Evolutionary conservation across 2,888 invertebrate genomes (phyloP), one percentile per base, ranked within the genome.

Genomic region (Limnephilus lunatus): DNA sequence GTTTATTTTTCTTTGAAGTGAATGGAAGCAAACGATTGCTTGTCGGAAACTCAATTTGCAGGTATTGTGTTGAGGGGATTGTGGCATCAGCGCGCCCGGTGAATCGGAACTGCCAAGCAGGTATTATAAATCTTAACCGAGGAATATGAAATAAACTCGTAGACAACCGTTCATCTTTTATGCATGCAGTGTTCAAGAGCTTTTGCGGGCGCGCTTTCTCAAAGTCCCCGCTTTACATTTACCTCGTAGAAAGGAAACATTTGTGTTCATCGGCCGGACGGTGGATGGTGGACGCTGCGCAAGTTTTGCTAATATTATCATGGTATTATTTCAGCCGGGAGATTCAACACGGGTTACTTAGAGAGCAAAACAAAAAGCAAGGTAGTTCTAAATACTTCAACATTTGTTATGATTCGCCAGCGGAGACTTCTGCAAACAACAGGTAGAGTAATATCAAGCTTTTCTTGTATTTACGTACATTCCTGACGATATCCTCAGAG

Each of bases 131-230:
- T 83, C 32, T 83, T 83, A 68, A 19, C 83, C 83, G 32, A 5
- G 35, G 32, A 83, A 83, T 83, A 83, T 32, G 83, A 39, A 83
- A 35, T 83, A 35, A 83, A 83, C 35, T 83, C 25, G 83, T 35
- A 83, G 83, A 83, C 83, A 83, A 83, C 35, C 83, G 25, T 83
- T 83, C 35, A 35, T 83, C 35, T 35, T 83, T 83, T 83, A 83
- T 83, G 83, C 83, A 83, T 83, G 83, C 83, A 35, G n/a, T 39
- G 83, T 39, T 83, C 35, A 83, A 19, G 25, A n/a, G 83, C 35
- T 83, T 32, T 83, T 83, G 25, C 35, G 15, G 39, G 31, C 25
- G 39, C 14, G 35, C 83, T 83, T 83, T 83, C 83, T 83, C 83
- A 83, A 83, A 83, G 25, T 31, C 68, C 25, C 68, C 68, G 68